Base-by-base conservation (phyloP, 2,888 invertebrate genomes). In the Ametastegia equiseti region DNA sequence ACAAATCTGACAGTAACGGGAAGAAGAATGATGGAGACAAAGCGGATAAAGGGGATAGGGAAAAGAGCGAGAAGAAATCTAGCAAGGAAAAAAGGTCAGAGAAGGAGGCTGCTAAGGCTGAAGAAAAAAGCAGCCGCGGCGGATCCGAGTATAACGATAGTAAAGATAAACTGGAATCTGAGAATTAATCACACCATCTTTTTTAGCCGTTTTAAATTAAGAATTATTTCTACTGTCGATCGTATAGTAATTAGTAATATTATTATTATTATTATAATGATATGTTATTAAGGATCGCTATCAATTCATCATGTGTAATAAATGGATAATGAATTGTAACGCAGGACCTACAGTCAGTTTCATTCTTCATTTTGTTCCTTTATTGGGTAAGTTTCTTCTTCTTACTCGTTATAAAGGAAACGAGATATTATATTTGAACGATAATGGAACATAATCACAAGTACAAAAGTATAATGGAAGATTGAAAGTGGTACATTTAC, bases 11-110 rank as follows among this genome's bases (percentile, higher is more conserved):
- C 81, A 90, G 87, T 85, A 91, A 88, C 85, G 91, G 85, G 71
- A 91, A 91, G 45, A 91, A 88, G 83, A 90, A 87, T 81, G 92
- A 92, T 78, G 92, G 91, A 42, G 92, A 92, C 13, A 86, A 86
- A 11, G 81, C 78, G 23, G 83, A 82, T 19, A 89, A 89, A 1
- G 81, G 71, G 1, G 84, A 85, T 13, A 86, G 85, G 42, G 90
- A 90, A 0, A 89, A 86, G 47, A 88, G 86, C 50, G 89, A 90
- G 2, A 89, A 87, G 33, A 89, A 88, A 57, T 88, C 90, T 2
- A 89, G 88, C 63, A 90, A 87, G 39, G 89, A 89, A 4, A 90
- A 88, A 80, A 86, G 86, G 19, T 82, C 89, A 4, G 89, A 90
- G 5, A 90, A 89, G 39, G 88, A 89, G 23, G 84, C 85, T n/a